Evolutionary conservation across 2,888 invertebrate species (phyloP), one percentile per base, ranked within the genome.

Genomic region (Malthinus flaveolus): DNA sequence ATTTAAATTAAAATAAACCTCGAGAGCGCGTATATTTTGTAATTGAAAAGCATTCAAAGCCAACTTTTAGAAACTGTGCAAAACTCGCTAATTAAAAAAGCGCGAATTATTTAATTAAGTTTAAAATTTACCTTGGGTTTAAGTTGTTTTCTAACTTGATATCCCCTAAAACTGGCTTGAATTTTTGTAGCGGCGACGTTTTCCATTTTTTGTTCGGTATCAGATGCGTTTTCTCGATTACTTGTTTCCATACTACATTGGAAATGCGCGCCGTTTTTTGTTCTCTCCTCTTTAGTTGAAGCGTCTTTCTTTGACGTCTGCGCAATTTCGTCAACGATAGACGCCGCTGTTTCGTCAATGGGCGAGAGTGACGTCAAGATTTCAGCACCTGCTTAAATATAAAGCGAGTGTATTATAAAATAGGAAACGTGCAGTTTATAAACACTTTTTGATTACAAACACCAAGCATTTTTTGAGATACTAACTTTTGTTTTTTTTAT

Each of bases 141-240:
- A 44, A 79, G 68, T 62, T 79, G 77, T 63, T 79, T 79, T 59
- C 79, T 64, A 34, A 85, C 85, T 69, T 88, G 81, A 72, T 84
- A 88, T 1, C 88, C 88, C 59, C 88, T 81, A 44, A 88, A 85
- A 46, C 87, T 85, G 11, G 88, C 88, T 75, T 88, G 88, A 64
- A 88, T 88, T 68, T 85, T 85, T 32, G 87, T 87, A 50, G 88
- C 88, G 15, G 85, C 85, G 56, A 73, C 67, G 11, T 66, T 68
- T 71, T 76, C 77, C 73, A 73, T 73, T 61, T 70, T 73, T 52
- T 70, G 70, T 45, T 65, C 67, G 34, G 64, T 56, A 49, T 64
- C 56, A 15, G 68, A 64, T 42, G 69, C 70, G 65, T 74, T 72
- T 56, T 70, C 69, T 15, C 70, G 62, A 52, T 68, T 69, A 39